These are phyloP conservation scores for Rallus limicola DNA, from an alignment of 2,113 vertebrate species.

Conservation along the genomic window DNA sequence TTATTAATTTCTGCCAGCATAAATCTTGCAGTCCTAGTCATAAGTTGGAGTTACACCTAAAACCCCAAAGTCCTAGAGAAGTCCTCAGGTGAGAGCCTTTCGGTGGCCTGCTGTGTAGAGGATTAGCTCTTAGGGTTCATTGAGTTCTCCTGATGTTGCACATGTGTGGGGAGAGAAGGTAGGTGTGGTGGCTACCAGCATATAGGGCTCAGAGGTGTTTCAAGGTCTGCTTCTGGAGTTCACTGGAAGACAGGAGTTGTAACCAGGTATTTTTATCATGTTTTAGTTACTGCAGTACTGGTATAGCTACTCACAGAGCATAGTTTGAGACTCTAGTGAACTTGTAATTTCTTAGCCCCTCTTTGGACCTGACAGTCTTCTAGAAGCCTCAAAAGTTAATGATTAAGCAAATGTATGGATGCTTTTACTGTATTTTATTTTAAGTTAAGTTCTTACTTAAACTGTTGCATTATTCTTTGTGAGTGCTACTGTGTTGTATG, in stretches of 20 bases:
- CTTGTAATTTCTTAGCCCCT: background rate
- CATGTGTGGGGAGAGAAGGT: background rate
- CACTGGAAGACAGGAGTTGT: background rate
- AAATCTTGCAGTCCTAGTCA: background rate
- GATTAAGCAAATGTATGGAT: background rate
- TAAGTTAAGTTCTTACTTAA: background rate
- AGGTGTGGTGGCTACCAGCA: background rate
- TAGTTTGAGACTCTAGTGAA: background rate
- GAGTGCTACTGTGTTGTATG: background rate
- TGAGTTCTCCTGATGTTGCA: background rate
- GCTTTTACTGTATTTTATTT: background rate
- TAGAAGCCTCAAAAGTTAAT: background rate
- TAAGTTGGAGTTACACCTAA: background rate
- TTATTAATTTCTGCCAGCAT: background rate
- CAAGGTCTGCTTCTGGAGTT: background rate
- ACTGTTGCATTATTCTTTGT: background rate
- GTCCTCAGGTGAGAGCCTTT: background rate
- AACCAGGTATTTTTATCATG: background rate
- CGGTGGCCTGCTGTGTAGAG: background rate
- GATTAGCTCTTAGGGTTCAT: background rate
- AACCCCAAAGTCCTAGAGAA: background rate
- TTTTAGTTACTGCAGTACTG: background rate
- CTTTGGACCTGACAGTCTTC: background rate
- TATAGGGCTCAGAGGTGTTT: background rate
- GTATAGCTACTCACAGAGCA: background rate